phyloP scores from a whole-genome alignment of 2,797 vertebrate species.

The Discoglossus pictus region DNA sequence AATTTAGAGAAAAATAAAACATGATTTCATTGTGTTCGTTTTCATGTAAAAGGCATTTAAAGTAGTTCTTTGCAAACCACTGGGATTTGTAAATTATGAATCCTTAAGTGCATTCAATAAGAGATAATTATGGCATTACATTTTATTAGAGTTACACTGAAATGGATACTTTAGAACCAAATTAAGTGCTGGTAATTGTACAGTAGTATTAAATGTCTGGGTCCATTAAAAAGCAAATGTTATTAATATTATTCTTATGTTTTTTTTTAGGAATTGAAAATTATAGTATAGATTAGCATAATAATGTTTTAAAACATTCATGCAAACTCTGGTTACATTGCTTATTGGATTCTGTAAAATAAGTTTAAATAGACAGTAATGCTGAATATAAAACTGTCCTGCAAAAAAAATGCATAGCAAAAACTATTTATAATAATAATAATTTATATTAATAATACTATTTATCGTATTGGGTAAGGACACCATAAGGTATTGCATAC shows the following conservation, averaged over 20 bases:
- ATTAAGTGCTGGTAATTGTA: conserved; percentile 31
- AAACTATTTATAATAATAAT: no score
- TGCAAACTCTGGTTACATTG: not conserved
- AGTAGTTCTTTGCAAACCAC: conserved; percentile 1
- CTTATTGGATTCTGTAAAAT: no score
- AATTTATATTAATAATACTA: no score
- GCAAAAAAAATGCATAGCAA: no score
- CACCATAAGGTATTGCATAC: no score
- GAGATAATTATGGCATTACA: conserved; percentile 39
- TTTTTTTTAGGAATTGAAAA: conserved; percentile 17
- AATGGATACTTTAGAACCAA: conserved; percentile 29
- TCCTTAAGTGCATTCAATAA: conserved; percentile 13
- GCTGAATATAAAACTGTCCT: no score
- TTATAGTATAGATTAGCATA: conserved; percentile 13
- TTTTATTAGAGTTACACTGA: conserved; percentile 12
- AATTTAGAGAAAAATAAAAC: not conserved
- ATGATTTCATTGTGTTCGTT: not conserved
- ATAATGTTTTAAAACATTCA: conserved; percentile 9
- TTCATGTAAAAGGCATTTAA: not conserved
- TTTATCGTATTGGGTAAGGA: no score
- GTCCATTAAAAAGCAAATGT: conserved; percentile 10
- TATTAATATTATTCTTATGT: conserved; percentile 13
- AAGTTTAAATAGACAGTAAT: no score
- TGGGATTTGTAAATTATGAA: conserved; percentile 12
- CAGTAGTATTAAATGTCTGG: not conserved